Evolutionary conservation across 2,113 vertebrate genomes (phyloP).

Genomic region (Pleuronectes platessa): DNA sequence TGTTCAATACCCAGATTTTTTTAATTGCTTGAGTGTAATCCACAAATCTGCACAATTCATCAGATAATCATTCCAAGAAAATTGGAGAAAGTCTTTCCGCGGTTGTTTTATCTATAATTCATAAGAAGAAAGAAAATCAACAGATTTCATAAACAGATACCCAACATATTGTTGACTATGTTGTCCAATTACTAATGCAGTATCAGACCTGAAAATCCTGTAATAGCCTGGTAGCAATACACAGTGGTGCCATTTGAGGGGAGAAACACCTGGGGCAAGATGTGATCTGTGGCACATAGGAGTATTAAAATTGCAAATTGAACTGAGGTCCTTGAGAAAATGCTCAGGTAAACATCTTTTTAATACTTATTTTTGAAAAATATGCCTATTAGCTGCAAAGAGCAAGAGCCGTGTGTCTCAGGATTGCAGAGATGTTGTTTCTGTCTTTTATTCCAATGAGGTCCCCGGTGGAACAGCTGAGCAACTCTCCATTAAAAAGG

Average conservation of each 20-base stretch:
- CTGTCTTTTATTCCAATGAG: not conserved
- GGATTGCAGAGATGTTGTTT: conserved; percentile 14
- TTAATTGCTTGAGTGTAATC: conserved; percentile 50
- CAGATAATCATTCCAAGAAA: conserved; percentile 42
- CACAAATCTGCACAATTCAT: conserved; percentile 27
- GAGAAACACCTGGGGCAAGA: conserved; percentile 41
- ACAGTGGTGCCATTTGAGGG: conserved; percentile 22
- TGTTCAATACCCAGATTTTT: conserved; percentile 26
- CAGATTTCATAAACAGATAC: conserved; percentile 47
- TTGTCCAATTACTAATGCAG: conserved; percentile 48
- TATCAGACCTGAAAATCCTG: conserved; percentile 50
- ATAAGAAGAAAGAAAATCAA: conserved; percentile 30
- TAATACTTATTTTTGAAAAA: conserved; percentile 31
- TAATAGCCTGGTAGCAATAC: conserved; percentile 30
- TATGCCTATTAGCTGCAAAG: conserved; percentile 17
- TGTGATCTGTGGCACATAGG: conserved; percentile 29
- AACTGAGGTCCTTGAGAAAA: conserved; percentile 27
- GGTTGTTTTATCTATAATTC: conserved; percentile 49
- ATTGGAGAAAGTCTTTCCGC: conserved; percentile 29
- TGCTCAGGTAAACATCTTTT: conserved; percentile 28
- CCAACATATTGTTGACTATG: conserved; percentile 33
- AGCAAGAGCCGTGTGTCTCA: conserved; percentile 7
- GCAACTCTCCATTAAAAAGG: conserved; percentile 8
- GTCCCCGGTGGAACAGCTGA: conserved; percentile 5
- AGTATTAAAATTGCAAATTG: conserved; percentile 53